Base-by-base conservation (phyloP, 2,113 vertebrate genomes). In the Stegostoma tigrinum region DNA sequence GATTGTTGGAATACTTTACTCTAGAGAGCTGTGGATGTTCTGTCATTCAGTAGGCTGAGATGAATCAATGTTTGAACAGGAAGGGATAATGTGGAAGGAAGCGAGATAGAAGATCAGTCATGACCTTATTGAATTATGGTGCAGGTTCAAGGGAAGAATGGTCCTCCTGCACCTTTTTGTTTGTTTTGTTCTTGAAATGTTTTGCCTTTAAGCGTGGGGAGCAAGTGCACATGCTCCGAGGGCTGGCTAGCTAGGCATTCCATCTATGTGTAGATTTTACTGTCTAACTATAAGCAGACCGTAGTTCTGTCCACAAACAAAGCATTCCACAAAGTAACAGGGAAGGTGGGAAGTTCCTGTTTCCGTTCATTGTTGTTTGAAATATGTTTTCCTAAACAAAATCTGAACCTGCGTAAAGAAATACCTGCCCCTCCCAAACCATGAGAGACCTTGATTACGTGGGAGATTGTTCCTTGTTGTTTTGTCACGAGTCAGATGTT, bases 281-380 rank as follows among this genome's bases (percentile, higher is more conserved):
- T 27, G 52, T 90, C 34, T 10, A 34, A 91, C 64, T 91, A 66
- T n/a, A 38, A 67, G 19, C 34, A 6, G 61, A 61, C 17, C 34
- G n/a, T 34, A 19, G 52, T 61, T 12, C 4, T 34, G 5, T 64
- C 55, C 15, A 64, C 66, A 66, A 91, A 89, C 61, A 66, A 38
- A 93, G 38, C 89, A 93, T 91, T 91, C 45, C 87, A 91, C 15
- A 15, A 17, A 4, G 0, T 91, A 34, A 64, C 55, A 5, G 19
- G 61, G 89, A 64, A 93, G 89, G 89, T 66, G 61, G 89, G 15
- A 66, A 67, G 61, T 93, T 93, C 89, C 89, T 93, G 61, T 21
- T 66, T 93, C 89, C 89, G n/a, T 38, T 66, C n/a, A 93, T 93
- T 93, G 89, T 93, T 93, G n/a, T 23, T 66, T 34, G 89, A 66